These are phyloP conservation scores for Myotis lucifugus DNA, from an alignment of 2,113 vertebrate species.

Conservation along the genomic window DNA sequence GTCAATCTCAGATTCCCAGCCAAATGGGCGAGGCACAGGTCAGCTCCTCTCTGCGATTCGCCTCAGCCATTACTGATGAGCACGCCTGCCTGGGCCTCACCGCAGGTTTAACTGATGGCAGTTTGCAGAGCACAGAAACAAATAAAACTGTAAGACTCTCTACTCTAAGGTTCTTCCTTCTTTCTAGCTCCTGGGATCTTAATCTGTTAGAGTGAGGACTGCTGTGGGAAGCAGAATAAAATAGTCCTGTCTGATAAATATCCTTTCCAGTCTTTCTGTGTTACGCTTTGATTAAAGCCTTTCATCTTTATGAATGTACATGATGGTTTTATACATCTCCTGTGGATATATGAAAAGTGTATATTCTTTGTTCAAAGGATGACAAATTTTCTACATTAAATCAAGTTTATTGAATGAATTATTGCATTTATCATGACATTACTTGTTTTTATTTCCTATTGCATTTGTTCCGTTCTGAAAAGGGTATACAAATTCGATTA, in stretches of 20 bases:
- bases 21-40: no score
- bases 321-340: slow-evolving; percentile 11
- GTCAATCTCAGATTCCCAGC: neutral
- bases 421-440: neutral
- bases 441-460: slow-evolving; percentile 18
- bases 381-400: neutral
- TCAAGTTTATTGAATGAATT: slow-evolving; percentile 13
- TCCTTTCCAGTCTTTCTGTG: neutral
- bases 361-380: neutral
- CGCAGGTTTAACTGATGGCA: neutral
- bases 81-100: neutral
- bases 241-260: neutral
- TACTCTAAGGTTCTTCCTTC: neutral
- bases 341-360: neutral
- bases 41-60: neutral
- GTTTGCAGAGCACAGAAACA: neutral
- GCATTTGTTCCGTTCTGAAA: slow-evolving; percentile 15
- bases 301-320: slow-evolving; percentile 23
- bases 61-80: neutral
- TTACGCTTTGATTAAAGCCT: neutral
- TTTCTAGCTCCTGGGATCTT: neutral
- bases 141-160: neutral
- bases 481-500: neutral
- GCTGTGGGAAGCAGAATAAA: neutral
- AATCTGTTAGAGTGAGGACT: neutral